Evolutionary conservation across 2,113 vertebrate genomes (phyloP).

Genomic region (Clarias gariepinus): DNA sequence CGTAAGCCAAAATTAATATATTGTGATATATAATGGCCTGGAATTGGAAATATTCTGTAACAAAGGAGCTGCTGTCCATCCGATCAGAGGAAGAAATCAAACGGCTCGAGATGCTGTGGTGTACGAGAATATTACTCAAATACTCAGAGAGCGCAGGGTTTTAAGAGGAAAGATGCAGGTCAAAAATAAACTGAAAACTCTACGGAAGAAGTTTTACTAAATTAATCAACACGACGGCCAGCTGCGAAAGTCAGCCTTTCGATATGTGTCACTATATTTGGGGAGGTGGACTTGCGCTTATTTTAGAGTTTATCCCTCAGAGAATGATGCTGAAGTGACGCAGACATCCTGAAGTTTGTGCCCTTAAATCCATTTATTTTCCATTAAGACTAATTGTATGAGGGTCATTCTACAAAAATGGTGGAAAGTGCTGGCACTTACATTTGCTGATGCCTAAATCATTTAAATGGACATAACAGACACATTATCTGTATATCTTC

Average conservation of each 20-base stretch:
- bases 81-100: neutral
- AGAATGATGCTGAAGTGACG: constrained; percentile 10
- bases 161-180: too few species aligned
- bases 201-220: too few species aligned
- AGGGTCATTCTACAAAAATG: too few species aligned
- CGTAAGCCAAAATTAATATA: neutral
- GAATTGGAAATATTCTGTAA: neutral
- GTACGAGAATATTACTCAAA: neutral
- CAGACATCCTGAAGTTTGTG: neutral
- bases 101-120: neutral
- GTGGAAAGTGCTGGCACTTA: too few species aligned
- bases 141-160: neutral
- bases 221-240: too few species aligned
- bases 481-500: too few species aligned
- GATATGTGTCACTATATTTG: too few species aligned
- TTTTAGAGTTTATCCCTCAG: neutral
- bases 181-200: too few species aligned
- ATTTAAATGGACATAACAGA: too few species aligned
- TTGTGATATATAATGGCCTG: neutral
- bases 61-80: neutral
- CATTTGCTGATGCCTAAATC: too few species aligned
- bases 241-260: too few species aligned
- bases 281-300: too few species aligned
- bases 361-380: neutral
- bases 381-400: neutral